Percentiles rank a stretch among this genome's conserved stretches.
Evolutionary conservation across 2,888 invertebrate genomes (phyloP).

Genomic region (Brachylomia viminalis): DNA sequence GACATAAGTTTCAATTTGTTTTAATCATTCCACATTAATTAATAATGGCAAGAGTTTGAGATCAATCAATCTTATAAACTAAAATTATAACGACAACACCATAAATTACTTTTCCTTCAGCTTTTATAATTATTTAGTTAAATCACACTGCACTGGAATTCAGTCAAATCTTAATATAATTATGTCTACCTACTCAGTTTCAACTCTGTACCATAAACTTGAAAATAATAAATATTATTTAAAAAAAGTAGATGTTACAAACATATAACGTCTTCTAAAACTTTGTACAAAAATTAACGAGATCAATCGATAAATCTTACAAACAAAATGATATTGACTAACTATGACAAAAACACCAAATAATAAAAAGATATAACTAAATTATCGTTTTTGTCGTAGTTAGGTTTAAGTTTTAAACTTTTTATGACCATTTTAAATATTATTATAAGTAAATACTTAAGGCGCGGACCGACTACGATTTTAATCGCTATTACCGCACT

Average conservation of each 20-base stretch:
- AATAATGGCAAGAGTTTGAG: constrained; percentile 17
- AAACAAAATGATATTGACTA: background rate
- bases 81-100: constrained; percentile 13
- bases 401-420: too few species aligned
- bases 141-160: constrained; percentile 19
- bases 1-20: constrained; percentile 12
- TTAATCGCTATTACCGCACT: too few species aligned
- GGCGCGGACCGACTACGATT: too few species aligned
- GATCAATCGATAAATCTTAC: constrained; percentile 1
- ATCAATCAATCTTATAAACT: constrained; percentile 17
- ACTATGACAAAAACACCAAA: constrained; percentile 8
- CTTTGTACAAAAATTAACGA: constrained; percentile 2
- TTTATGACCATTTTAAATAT: too few species aligned
- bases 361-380: too few species aligned
- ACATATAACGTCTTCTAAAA: constrained; percentile 3
- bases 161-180: constrained; percentile 20
- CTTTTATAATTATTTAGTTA: constrained; percentile 19
- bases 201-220: constrained; percentile 16
- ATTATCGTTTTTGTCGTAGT: too few species aligned
- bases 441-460: too few species aligned
- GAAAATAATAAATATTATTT: constrained; percentile 9
- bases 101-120: constrained; percentile 17
- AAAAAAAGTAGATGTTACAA: background rate
- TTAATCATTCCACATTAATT: constrained; percentile 9
- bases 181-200: constrained; percentile 20